phyloP scores from a whole-genome alignment of 1,140 invertebrate species.

The Paramacrobiotus metropolitanus region DNA sequence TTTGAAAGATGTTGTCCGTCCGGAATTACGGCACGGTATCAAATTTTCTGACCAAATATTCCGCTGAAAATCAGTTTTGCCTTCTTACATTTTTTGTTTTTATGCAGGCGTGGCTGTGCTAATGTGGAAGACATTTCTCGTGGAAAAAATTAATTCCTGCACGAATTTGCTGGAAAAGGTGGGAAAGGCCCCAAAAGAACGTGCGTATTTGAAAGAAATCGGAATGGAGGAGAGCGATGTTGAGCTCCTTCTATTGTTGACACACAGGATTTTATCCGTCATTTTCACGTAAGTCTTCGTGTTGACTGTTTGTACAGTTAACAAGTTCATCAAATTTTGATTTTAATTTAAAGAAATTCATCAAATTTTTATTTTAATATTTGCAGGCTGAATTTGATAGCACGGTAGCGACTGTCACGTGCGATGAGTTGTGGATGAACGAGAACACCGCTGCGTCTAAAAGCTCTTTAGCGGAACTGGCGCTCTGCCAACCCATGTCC shows the following conservation, averaged over 20 bases:
- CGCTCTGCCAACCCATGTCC: slow-evolving; percentile 42
- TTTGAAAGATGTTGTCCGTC: slow-evolving; percentile 33
- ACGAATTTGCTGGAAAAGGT: slow-evolving; percentile 62
- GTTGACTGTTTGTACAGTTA: slow-evolving; percentile 4
- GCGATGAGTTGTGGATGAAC: slow-evolving; percentile 24
- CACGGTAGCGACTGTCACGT: slow-evolving; percentile 21
- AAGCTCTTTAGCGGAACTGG: slow-evolving; percentile 41
- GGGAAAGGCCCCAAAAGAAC: slow-evolving; percentile 60
- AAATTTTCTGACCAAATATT: not conserved
- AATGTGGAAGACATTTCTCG: slow-evolving; percentile 61
- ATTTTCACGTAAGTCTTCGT: slow-evolving; percentile 35
- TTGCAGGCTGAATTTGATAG: slow-evolving; percentile 22
- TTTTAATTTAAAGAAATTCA: slow-evolving; percentile 6
- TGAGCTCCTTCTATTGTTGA: slow-evolving; percentile 39
- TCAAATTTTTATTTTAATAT: too few relatives aligned
- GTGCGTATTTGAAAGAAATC: slow-evolving; percentile 32
- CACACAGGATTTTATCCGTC: slow-evolving; percentile 43
- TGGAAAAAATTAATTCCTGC: slow-evolving; percentile 41
- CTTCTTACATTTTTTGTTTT: too few relatives aligned
- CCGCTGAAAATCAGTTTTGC: slow-evolving; percentile 7
- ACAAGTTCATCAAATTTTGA: slow-evolving; percentile 4
- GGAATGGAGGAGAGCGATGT: slow-evolving; percentile 43
- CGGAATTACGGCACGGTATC: too few relatives aligned
- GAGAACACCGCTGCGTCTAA: slow-evolving; percentile 18
- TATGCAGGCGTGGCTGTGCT: slow-evolving; percentile 42